Evolutionary conservation across 2,797 vertebrate species (phyloP).

Genomic region (Cirrhinus molitorella): DNA sequence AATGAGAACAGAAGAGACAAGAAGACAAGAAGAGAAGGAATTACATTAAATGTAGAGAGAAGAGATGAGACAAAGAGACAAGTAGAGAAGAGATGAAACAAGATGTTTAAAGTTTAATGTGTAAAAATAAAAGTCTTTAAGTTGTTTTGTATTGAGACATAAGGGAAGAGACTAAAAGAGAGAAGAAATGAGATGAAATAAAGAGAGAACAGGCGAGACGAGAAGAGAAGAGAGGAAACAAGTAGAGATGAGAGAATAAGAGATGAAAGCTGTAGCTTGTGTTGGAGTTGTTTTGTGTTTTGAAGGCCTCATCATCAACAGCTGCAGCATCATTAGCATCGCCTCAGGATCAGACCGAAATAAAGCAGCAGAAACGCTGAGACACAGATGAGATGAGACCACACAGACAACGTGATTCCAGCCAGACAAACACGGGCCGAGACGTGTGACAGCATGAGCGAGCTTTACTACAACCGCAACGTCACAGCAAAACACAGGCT

Average conservation of each 20-base stretch:
- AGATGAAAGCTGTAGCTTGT: background rate
- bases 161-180: too few species aligned
- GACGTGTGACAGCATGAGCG: background rate
- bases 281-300: background rate
- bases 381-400: slow-evolving; percentile 68
- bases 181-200: too few species aligned
- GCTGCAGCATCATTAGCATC: background rate
- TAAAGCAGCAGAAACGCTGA: slow-evolving; percentile 20
- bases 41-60: too few species aligned
- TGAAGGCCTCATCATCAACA: slow-evolving; percentile 50
- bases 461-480: background rate
- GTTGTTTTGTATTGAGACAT: background rate
- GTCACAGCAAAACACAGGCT: background rate
- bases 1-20: too few species aligned
- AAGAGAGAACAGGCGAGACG: too few species aligned
- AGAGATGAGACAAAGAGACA: too few species aligned
- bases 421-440: background rate
- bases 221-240: too few species aligned
- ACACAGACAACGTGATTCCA: slow-evolving; percentile 67
- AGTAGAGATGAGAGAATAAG: too few species aligned
- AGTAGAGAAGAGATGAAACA: too few species aligned
- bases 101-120: background rate
- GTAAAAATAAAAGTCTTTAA: too few species aligned
- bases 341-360: slow-evolving; percentile 26
- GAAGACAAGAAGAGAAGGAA: too few species aligned